Conservation (phyloP, 2,888 invertebrate genomes). For the Pachydiplax longipennis region DNA sequence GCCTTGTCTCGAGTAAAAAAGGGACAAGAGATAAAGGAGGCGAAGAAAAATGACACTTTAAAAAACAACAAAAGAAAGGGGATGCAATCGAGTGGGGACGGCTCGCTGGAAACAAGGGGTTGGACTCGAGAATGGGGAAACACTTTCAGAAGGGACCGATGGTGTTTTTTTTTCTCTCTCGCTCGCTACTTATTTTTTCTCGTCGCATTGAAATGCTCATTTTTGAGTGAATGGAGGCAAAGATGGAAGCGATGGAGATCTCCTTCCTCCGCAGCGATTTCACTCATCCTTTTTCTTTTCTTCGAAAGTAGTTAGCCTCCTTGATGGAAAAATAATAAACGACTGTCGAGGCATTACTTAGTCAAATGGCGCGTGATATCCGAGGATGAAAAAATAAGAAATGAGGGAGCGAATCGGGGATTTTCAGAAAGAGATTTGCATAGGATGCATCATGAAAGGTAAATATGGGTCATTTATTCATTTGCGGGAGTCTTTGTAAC, state of each 20-base stretch:
- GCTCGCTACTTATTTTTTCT: not conserved
- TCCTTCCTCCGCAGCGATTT: not conserved
- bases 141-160: not conserved
- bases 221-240: not conserved
- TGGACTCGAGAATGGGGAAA: not conserved
- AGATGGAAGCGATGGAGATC: not conserved
- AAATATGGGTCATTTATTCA: not conserved
- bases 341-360: not conserved
- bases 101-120: constrained; percentile 15
- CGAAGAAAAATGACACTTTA: constrained; percentile 35
- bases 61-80: constrained; percentile 18
- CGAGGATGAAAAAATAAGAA: too few species aligned
- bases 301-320: not conserved
- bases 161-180: not conserved
- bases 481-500: not conserved
- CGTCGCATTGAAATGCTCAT: constrained; percentile 2
- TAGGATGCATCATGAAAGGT: not conserved
- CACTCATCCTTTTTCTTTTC: not conserved
- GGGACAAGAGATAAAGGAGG: not conserved
- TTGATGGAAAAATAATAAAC: constrained; percentile 35
- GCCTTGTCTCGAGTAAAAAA: not conserved
- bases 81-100: constrained; percentile 2
- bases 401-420: too few species aligned
- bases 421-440: not conserved
- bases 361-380: not conserved